Evolutionary conservation across 2,888 invertebrate species (phyloP), one percentile per base, ranked within the genome.

Genomic region (Alloscopus bannaensis): DNA sequence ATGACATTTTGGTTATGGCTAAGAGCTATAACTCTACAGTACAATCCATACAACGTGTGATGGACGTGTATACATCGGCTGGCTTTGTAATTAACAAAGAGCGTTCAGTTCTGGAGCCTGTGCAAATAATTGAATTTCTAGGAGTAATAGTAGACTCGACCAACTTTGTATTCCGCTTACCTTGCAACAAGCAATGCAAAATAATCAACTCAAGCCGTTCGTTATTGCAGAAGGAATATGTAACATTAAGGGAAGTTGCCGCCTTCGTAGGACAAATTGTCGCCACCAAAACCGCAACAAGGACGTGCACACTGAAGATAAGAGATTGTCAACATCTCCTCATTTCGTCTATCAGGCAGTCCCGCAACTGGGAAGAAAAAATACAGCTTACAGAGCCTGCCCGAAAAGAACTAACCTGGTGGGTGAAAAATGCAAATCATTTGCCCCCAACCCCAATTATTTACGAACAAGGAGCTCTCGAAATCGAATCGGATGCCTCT

Each of bases 1-100:
- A 81, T 28, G 81, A 81, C 62, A 26, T 77, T 28, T 28, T 81
- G 31, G n/a, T 71, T 13, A n/a, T 71, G 0, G 55, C 3, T 8
- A 26, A 8, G 6, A 24, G 6, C 3, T 26, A 20, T 2, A 16
- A 4, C 4, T 4, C 45, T 11, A 45, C 45, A 3, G 3, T 11
- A 45, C 8, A 3, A n/a, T 4, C 4, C n/a, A 45, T 18, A 11
- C 8, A 45, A 16, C 3, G 3, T 4, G 26, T 26, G 2, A 24
- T 55, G 22, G 18, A 22, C 20, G 31, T 29, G 6, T 31, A n/a
- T 3, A 60, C 8, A 3, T 6, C 8, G 13, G 29, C 26, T n/a
- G 40, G 40, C 3, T 36, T 60, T 24, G 18, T 55, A 22, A 55
- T 55, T n/a, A 55, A 55, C 18, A 3, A 55, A 3, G 22, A 55